These are phyloP conservation scores for Pararge aegeria DNA, from an alignment of 1,140 invertebrate species.

Conservation along the genomic window DNA sequence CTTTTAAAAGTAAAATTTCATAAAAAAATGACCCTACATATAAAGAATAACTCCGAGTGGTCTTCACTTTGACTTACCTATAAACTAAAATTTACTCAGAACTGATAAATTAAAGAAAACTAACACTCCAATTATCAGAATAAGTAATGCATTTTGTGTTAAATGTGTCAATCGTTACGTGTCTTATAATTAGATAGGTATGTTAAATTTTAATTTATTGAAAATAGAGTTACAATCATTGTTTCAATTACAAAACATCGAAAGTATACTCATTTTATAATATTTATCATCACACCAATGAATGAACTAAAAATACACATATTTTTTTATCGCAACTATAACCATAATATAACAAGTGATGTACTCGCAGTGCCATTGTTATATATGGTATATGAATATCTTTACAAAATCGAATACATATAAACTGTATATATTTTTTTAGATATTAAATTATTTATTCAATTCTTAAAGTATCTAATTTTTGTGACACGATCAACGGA, in stretches of 20 bases:
- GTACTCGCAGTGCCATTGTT: too few species aligned
- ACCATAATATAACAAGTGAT: too few species aligned
- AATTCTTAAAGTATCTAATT: conserved; percentile 17
- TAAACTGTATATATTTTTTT: conserved; percentile 13
- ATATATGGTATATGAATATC: too few species aligned
- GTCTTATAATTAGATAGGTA: conserved; percentile 36
- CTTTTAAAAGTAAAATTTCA: too few species aligned
- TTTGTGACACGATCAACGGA: conserved; percentile 25
- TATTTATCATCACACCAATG: conserved; percentile 8
- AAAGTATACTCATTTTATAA: background rate
- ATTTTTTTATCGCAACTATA: background rate
- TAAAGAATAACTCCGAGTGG: too few species aligned
- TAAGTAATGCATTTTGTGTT: background rate
- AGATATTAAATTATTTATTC: background rate
- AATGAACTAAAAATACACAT: background rate
- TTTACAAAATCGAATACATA: background rate
- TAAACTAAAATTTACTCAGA: too few species aligned
- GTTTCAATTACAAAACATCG: conserved; percentile 4
- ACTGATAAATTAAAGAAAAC: too few species aligned
- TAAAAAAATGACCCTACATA: too few species aligned
- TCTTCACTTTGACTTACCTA: too few species aligned
- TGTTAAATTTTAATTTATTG: conserved; percentile 27
- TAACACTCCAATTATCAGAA: too few species aligned
- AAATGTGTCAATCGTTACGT: conserved; percentile 1
- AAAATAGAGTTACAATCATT: conserved; percentile 19